Base-by-base conservation (phyloP, 2,888 invertebrate genomes). In the Boloria selene region DNA sequence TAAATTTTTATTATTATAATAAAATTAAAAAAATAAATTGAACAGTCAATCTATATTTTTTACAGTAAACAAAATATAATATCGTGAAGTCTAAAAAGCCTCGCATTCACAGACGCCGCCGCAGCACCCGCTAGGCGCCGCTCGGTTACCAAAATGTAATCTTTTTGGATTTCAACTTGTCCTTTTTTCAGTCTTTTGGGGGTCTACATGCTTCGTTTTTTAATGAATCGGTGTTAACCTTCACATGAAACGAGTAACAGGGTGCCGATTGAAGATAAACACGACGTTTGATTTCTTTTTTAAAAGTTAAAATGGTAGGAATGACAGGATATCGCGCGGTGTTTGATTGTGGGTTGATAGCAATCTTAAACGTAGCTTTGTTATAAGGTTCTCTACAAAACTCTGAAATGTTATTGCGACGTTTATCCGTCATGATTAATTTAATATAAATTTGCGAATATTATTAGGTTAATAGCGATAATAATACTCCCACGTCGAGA, bases 171-270 rank as follows among this genome's bases (percentile, higher is more conserved):
- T 70, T 72, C 81, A 78, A 59, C 74, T 86, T 74, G 76, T 84
- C 85, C 49, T 59, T 79, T 88, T 89, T 88, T 84, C 87, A 90
- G 88, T 89, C 90, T 90, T 92, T 90, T 90, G 91, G 91, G 88
- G 91, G 90, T 90, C 90, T 78, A 80, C 82, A 79, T 79, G 80
- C 82, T 80, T 88, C 79, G 79, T 89, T 90, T 90, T 90, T 91
- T 88, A 91, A 90, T 87, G 88, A 89, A 90, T 90, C 90, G 85
- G 91, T 91, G 91, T 91, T 91, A 91, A 91, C 90, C 91, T 91
- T 90, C 89, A 79, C 86, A 79, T 86, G 84, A 87, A 83, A 88
- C 90, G 85, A 86, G 86, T 89, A 88, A 91, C 89, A 85, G 90
- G 91, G 90, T 91, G 91, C 88, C 84, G 91, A 92, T 91, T 88